Conservation (phyloP, 2,888 invertebrate species). For the Polia nebulosa region DNA sequence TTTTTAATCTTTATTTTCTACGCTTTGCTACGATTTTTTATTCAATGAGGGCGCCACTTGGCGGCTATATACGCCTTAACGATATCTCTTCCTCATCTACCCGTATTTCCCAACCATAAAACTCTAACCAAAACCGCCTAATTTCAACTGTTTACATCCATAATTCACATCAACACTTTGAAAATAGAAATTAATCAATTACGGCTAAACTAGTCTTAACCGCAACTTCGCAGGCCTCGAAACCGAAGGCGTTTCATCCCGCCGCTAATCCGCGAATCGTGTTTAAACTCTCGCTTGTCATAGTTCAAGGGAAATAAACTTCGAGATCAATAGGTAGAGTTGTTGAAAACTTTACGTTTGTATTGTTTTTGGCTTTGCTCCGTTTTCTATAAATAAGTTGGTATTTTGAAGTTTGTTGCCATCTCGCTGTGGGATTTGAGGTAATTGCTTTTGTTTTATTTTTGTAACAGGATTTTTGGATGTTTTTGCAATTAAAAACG, state of each 20-base stretch:
- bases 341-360: constrained; percentile 56
- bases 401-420: constrained; percentile 25
- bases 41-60: too few relatives aligned
- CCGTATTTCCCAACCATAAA: background rate
- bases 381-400: constrained; percentile 41
- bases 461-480: background rate
- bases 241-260: constrained; percentile 61
- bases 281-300: constrained; percentile 68
- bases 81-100: background rate
- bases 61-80: too few relatives aligned
- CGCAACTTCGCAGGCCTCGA: constrained; percentile 43
- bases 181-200: constrained; percentile 64
- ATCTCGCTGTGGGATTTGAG: constrained; percentile 6
- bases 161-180: constrained; percentile 50
- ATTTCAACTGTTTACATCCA: constrained; percentile 46
- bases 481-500: background rate
- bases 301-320: constrained; percentile 67
- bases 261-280: constrained; percentile 68
- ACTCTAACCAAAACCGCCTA: constrained; percentile 23
- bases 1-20: too few relatives aligned
- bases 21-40: too few relatives aligned
- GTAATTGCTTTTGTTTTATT: constrained; percentile 44
- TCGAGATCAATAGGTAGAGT: constrained; percentile 57
- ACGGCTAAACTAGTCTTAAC: constrained; percentile 51
- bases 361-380: constrained; percentile 25